Conservation (phyloP, 2,888 invertebrate species). For the Hofmannophila pseudospretella region DNA sequence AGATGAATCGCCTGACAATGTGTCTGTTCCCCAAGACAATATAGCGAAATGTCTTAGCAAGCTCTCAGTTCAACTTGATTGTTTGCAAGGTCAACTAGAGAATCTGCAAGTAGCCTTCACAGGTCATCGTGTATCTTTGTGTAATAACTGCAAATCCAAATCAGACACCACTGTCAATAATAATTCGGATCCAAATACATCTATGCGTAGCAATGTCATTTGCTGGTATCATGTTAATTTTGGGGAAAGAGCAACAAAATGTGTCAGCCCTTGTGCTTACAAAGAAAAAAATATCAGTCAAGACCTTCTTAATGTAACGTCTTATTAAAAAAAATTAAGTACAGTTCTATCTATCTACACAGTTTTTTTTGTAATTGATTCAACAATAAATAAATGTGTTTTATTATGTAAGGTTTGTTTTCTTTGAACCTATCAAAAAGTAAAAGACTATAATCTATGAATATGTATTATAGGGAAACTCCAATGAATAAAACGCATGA, state of each 20-base stretch:
- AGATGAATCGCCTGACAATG: background rate
- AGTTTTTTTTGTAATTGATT: too few species aligned
- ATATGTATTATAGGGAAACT: too few species aligned
- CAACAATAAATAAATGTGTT: too few species aligned
- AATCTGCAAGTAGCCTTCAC: background rate
- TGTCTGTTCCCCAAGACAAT: background rate
- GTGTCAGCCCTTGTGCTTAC: slow-evolving; percentile 3
- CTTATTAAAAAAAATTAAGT: background rate
- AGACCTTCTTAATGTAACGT: slow-evolving; percentile 1
- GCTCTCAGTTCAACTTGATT: background rate
- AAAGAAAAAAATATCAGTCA: background rate
- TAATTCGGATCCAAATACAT: background rate
- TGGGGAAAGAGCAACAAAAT: slow-evolving; percentile 1
- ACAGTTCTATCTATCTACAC: too few species aligned
- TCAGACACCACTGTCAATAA: background rate
- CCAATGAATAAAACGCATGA: slow-evolving; percentile 20
- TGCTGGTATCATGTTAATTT: slow-evolving; percentile 6
- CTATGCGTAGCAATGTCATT: background rate
- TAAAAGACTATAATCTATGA: too few species aligned
- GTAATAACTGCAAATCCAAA: background rate
- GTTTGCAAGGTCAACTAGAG: background rate
- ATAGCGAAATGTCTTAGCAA: background rate
- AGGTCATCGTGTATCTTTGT: background rate
- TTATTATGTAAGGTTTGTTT: too few species aligned
- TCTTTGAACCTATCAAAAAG: too few species aligned